phyloP scores from a whole-genome alignment of 2,888 invertebrate species.

The Scaptomyza polygonia region DNA sequence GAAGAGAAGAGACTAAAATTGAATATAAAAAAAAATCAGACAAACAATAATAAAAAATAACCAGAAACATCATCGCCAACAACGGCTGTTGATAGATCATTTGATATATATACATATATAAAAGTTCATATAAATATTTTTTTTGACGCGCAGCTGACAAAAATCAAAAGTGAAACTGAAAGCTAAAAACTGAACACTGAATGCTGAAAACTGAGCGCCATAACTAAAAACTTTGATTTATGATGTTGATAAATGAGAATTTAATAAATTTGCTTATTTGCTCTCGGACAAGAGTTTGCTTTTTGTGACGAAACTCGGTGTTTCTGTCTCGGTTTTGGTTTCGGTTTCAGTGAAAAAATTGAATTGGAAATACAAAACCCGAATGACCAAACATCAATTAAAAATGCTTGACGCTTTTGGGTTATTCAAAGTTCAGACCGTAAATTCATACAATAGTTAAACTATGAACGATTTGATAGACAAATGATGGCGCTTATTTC shows the following conservation, averaged over 20 bases:
- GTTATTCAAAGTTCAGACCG: slow-evolving; percentile 29
- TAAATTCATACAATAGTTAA: neutral
- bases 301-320: slow-evolving; percentile 12
- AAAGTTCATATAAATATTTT: slow-evolving; percentile 13
- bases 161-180: slow-evolving; percentile 52
- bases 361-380: slow-evolving; percentile 15
- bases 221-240: slow-evolving; percentile 63
- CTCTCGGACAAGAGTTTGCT: slow-evolving; percentile 24
- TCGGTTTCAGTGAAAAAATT: slow-evolving; percentile 16
- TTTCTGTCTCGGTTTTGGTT: slow-evolving; percentile 18
- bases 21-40: slow-evolving; percentile 35
- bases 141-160: slow-evolving; percentile 40
- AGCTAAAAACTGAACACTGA: slow-evolving; percentile 21
- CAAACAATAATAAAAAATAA: slow-evolving; percentile 20
- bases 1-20: neutral
- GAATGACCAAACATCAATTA: slow-evolving; percentile 57
- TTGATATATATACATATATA: slow-evolving; percentile 41
- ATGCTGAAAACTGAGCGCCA: slow-evolving; percentile 32
- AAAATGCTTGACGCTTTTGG: slow-evolving; percentile 36
- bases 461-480: slow-evolving; percentile 36
- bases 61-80: slow-evolving; percentile 55
- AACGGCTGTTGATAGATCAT: slow-evolving; percentile 80
- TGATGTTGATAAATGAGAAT: slow-evolving; percentile 79
- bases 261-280: slow-evolving; percentile 75
- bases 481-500: slow-evolving; percentile 76